A percentile compares a stretch with the other conserved stretches of the same genome.
phyloP scores from a whole-genome alignment of 2,113 vertebrate genomes.

The Carettochelys insculpta region DNA sequence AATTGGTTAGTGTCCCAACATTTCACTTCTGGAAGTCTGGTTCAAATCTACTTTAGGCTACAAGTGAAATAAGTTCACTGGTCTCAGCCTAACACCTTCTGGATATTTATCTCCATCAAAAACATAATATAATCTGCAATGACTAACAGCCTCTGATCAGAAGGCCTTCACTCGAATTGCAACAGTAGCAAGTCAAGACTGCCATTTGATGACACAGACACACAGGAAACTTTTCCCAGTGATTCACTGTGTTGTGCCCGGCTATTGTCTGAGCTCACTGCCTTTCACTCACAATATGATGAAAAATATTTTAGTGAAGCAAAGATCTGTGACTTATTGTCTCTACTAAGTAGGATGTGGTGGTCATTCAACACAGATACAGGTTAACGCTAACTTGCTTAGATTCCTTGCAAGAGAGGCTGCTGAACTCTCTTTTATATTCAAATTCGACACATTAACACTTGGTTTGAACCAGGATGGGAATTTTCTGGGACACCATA shows the following conservation, averaged over 20 bases:
- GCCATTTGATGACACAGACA: background rate
- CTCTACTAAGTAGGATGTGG: background rate
- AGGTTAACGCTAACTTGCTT: background rate
- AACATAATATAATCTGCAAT: background rate
- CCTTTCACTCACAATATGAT: background rate
- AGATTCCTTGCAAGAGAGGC: too few species aligned
- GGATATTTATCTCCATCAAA: background rate
- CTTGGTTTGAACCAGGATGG: too few species aligned
- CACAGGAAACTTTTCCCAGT: background rate
- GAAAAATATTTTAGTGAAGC: background rate
- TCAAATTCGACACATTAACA: too few species aligned
- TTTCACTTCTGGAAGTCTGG: conserved; percentile 16
- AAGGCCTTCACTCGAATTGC: fast-evolving
- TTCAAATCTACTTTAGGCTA: background rate
- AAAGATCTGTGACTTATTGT: background rate
- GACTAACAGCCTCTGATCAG: background rate
- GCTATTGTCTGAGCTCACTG: background rate
- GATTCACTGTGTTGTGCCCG: background rate
- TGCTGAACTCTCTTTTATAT: too few species aligned
- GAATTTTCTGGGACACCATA: too few species aligned
- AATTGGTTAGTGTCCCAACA: conserved; percentile 23
- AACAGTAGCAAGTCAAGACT: background rate
- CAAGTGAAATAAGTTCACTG: conserved; percentile 16
- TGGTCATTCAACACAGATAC: background rate
- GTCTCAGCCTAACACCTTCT: conserved; percentile 2